Evolutionary conservation across 2,113 vertebrate species (phyloP).

Genomic region (Pachycephala philippinensis): DNA sequence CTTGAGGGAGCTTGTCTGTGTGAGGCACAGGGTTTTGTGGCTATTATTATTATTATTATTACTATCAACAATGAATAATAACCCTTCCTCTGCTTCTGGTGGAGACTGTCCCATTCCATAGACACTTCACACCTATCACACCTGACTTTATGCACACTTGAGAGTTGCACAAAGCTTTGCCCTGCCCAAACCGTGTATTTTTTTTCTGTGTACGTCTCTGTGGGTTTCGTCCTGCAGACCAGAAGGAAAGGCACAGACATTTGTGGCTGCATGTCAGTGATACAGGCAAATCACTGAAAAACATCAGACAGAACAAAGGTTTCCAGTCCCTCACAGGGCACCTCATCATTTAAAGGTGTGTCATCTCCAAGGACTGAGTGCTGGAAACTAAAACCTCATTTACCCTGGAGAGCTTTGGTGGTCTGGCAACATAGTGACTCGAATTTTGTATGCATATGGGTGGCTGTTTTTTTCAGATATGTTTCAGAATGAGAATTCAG

Average conservation of each 20-base stretch:
- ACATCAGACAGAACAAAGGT: background rate
- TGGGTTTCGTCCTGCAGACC: background rate
- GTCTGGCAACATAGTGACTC: background rate
- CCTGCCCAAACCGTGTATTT: fast-evolving
- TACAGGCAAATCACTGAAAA: background rate
- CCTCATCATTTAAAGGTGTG: background rate
- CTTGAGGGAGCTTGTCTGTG: background rate
- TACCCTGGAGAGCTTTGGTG: background rate
- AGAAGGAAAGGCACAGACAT: background rate
- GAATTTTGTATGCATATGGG: background rate
- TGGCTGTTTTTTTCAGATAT: background rate
- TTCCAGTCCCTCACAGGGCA: background rate
- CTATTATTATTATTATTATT: background rate
- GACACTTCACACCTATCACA: background rate
- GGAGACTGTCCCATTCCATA: background rate
- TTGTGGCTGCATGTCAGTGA: background rate
- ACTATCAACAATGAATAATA: background rate
- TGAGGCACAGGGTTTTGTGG: background rate
- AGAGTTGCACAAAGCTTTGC: background rate
- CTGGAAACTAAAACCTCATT: background rate
- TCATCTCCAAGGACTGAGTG: background rate
- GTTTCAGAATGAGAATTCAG: background rate
- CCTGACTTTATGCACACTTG: background rate
- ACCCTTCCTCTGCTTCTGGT: background rate
- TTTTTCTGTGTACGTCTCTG: background rate